Conservation (phyloP, 2,113 vertebrate species). For the Seriola quinqueradiata region DNA sequence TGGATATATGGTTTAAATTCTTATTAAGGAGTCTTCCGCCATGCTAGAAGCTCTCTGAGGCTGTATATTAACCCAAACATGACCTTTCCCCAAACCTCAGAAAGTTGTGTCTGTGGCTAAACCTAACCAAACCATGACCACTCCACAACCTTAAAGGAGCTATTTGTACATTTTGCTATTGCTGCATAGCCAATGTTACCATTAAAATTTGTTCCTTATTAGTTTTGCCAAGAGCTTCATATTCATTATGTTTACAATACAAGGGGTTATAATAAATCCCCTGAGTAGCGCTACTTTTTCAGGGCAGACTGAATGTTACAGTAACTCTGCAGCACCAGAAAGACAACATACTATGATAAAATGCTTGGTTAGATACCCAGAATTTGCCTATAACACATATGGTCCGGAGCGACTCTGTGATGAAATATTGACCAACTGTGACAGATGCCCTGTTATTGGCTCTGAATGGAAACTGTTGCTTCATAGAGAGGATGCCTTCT, state of each 20-base stretch:
- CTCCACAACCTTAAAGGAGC: background rate
- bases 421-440: slow-evolving; percentile 42
- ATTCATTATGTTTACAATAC: no score
- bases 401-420: slow-evolving; percentile 23
- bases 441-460: slow-evolving; percentile 58
- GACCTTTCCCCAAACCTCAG: no score
- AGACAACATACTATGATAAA: slow-evolving; percentile 41
- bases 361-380: slow-evolving; percentile 40
- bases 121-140: background rate
- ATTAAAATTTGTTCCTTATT: no score
- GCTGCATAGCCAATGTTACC: no score
- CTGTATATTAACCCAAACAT: no score
- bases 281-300: no score
- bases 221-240: no score
- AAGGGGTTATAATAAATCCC: no score
- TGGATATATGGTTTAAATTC: background rate
- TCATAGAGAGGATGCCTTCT: slow-evolving; percentile 48
- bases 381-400: slow-evolving; percentile 47
- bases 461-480: slow-evolving; percentile 45
- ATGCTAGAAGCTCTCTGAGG: background rate
- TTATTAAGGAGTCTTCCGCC: no score
- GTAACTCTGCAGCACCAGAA: background rate
- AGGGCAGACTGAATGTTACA: no score
- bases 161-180: no score
- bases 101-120: no score